Conservation (phyloP, 2,888 invertebrate genomes). For the Amblyteles armatorius region DNA sequence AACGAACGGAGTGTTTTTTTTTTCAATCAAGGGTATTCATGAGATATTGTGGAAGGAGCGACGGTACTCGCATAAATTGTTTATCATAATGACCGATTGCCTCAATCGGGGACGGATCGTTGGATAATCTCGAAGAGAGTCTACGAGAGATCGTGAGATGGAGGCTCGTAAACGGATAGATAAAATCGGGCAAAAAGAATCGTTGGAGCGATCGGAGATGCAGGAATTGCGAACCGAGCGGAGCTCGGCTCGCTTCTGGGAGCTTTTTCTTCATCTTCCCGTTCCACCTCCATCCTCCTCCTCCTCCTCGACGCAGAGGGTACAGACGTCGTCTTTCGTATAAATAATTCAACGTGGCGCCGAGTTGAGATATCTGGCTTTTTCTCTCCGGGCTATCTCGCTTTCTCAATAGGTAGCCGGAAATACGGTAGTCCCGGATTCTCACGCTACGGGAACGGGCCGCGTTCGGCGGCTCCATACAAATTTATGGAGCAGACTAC, state of each 20-base stretch:
- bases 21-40: not conserved
- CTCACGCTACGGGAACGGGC: not conserved
- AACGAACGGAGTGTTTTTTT: not conserved
- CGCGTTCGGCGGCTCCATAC: conserved; percentile 5
- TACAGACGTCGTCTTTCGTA: conserved; percentile 48
- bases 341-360: conserved; percentile 53
- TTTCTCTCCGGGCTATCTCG: conserved; percentile 35
- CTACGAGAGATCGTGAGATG: conserved; percentile 9
- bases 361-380: conserved; percentile 49
- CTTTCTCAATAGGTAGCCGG: conserved; percentile 38
- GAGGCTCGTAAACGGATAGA: conserved; percentile 24
- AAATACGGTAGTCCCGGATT: conserved; percentile 32
- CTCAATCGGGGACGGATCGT: conserved; percentile 34
- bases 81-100: conserved; percentile 44
- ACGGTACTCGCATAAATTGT: conserved; percentile 31
- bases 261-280: conserved; percentile 28
- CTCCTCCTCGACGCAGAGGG: conserved; percentile 3
- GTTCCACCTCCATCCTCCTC: not conserved
- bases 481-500: conserved; percentile 34
- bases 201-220: conserved; percentile 36
- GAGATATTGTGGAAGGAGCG: not conserved
- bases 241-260: conserved; percentile 8
- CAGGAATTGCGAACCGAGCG: conserved; percentile 26
- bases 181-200: not conserved
- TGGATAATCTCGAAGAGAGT: conserved; percentile 13